Percentiles rank a stretch among this genome's conserved stretches.
Conservation (phyloP, 2,888 invertebrate genomes). For the Sepiola atlantica region DNA sequence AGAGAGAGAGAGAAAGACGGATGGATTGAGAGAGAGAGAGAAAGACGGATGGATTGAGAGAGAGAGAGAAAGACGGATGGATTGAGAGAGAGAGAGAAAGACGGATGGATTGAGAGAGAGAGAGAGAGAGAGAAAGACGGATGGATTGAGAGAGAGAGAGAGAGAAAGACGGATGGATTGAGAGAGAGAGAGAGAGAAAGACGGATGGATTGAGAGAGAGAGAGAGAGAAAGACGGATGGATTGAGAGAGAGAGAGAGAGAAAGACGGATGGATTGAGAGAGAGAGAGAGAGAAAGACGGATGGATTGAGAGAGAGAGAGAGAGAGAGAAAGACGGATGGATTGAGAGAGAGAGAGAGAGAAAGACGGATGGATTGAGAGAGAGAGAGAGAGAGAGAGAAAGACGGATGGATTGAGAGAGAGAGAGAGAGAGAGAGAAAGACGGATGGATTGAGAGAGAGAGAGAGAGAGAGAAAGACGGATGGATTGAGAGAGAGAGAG, state of each 20-base stretch:
- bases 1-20: too few species aligned
- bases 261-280: not conserved
- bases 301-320: not conserved
- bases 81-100: too few species aligned
- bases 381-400: too few species aligned
- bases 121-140: too few species aligned
- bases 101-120: too few species aligned
- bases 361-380: not conserved
- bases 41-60: too few species aligned
- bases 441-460: not conserved
- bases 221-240: not conserved
- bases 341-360: not conserved
- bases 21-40: too few species aligned
- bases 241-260: slow-evolving; percentile 24
- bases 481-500: too few species aligned
- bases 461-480: not conserved
- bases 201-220: not conserved
- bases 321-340: not conserved
- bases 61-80: too few species aligned
- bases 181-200: too few species aligned
- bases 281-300: not conserved
- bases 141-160: too few species aligned
- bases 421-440: slow-evolving; percentile 32
- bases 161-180: too few species aligned
- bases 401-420: not conserved